phyloP scores from a whole-genome alignment of 2,888 invertebrate genomes.

The Salticus scenicus region DNA sequence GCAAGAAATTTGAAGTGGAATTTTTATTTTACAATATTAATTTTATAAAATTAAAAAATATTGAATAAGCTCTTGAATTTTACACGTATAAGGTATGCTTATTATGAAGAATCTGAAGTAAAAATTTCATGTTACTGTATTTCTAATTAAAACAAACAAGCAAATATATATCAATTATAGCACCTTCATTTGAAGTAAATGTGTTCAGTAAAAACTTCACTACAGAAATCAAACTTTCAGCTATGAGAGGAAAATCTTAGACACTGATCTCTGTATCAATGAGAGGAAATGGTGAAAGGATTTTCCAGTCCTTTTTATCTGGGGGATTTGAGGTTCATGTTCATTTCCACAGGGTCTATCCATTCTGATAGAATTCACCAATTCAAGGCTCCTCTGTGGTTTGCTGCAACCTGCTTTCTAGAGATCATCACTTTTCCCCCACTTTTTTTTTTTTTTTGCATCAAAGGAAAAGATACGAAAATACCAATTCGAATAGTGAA shows the following conservation, averaged over 20 bases:
- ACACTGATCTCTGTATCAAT: background rate
- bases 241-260: background rate
- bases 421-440: background rate
- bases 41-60: no score
- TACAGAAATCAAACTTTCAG: background rate
- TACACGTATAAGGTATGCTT: no score
- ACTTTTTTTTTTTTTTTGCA: background rate
- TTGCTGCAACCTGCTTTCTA: background rate
- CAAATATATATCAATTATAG: no score
- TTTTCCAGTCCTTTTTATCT: conserved; percentile 6
- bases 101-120: no score
- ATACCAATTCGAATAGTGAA: background rate
- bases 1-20: no score
- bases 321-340: conserved; percentile 3
- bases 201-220: background rate
- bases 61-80: no score
- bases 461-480: background rate
- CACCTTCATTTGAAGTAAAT: background rate
- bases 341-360: conserved; percentile 15
- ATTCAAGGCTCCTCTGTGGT: background rate
- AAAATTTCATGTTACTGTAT: no score
- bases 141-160: no score
- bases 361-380: conserved; percentile 9
- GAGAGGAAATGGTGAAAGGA: background rate
- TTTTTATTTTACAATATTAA: no score